Percentiles rank a stretch among this genome's conserved stretches.
Evolutionary conservation across 2,797 vertebrate genomes (phyloP).

Genomic region (Syndactyla subalaris): DNA sequence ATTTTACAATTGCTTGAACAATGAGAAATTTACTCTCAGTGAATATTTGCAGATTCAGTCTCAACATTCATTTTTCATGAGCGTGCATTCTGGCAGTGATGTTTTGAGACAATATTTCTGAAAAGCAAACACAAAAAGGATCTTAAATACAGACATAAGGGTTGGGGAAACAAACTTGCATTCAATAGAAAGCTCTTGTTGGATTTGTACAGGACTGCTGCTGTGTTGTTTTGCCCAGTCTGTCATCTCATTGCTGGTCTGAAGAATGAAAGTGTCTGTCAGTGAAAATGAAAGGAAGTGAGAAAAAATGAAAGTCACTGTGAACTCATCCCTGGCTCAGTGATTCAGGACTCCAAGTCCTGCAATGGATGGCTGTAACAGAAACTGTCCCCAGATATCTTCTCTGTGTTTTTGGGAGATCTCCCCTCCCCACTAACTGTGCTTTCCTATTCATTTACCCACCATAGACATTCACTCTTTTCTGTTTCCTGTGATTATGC

Average conservation of each 20-base stretch:
- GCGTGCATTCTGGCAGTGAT: conserved; percentile 17
- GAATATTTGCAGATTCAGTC: conserved; percentile 66
- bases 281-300: neutral
- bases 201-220: neutral
- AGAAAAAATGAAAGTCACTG: neutral
- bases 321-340: neutral
- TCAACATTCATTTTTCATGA: conserved; percentile 68
- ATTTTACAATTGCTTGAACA: conserved; percentile 69
- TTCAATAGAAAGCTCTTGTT: neutral
- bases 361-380: neutral
- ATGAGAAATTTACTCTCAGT: conserved; percentile 54
- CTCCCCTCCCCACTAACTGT: neutral
- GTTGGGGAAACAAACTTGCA: neutral
- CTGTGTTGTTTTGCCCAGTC: neutral
- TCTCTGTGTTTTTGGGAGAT: neutral
- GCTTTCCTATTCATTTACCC: neutral
- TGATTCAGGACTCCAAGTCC: neutral
- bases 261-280: neutral
- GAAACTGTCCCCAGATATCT: neutral
- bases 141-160: conserved; percentile 21
- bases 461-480: neutral
- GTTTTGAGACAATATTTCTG: conserved; percentile 41
- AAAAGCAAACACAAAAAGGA: conserved; percentile 29
- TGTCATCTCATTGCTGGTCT: neutral
- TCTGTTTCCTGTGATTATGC: neutral